Evolutionary conservation across 1,140 invertebrate genomes (phyloP).

Genomic region (Laupala kohalensis): DNA sequence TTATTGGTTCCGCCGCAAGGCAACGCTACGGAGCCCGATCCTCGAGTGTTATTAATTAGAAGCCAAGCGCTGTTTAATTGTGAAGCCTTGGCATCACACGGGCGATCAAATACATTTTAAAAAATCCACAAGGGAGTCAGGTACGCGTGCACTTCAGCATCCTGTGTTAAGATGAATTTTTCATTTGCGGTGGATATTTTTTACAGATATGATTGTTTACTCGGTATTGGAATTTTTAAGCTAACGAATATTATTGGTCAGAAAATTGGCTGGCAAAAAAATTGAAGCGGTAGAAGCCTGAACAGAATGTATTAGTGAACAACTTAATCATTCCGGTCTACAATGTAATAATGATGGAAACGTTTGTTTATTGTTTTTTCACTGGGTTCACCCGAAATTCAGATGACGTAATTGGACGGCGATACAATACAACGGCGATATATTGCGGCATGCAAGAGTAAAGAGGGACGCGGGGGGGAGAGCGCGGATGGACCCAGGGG

Average conservation of each 20-base stretch:
- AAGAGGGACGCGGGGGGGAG: background rate
- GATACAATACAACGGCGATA: background rate
- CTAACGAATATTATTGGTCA: background rate
- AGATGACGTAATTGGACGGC: background rate
- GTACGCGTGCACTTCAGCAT: background rate
- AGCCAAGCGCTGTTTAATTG: background rate
- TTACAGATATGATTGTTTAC: background rate
- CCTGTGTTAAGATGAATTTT: background rate
- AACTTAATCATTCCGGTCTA: background rate
- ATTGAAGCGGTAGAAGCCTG: background rate
- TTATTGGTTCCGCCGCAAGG: background rate
- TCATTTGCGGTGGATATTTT: background rate
- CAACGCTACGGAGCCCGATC: background rate
- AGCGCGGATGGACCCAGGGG: too few relatives aligned
- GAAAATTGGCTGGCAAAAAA: background rate
- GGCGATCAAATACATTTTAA: background rate
- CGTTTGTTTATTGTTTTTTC: background rate
- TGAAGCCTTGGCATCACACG: background rate
- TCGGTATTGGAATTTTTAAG: background rate
- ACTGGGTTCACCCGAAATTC: background rate
- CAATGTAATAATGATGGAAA: background rate
- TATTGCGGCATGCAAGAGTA: background rate
- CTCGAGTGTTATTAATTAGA: background rate
- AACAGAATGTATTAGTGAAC: background rate
- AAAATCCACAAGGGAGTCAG: background rate